A percentile compares a stretch with the other conserved stretches of the same genome.
These are phyloP conservation scores for Drosophila nigricruria DNA, from an alignment of 2,888 invertebrate species.

Conservation along the genomic window DNA sequence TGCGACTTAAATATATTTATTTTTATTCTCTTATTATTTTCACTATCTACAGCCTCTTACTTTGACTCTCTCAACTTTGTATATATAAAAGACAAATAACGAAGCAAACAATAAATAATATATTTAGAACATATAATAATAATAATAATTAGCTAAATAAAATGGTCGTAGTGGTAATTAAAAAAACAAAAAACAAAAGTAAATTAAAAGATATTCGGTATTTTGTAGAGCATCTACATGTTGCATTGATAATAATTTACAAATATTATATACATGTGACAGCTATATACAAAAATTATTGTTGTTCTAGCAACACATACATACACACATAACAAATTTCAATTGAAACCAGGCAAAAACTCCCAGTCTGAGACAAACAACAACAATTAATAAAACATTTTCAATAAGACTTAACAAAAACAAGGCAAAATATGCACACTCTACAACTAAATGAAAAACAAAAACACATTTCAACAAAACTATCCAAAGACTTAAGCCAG, in stretches of 20 bases:
- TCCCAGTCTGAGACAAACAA: slow-evolving; percentile 5
- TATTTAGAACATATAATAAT: slow-evolving; percentile 49
- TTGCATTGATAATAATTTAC: slow-evolving; percentile 81
- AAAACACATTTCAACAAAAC: slow-evolving; percentile 51
- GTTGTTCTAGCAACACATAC: slow-evolving; percentile 23
- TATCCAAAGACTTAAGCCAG: slow-evolving; percentile 54
- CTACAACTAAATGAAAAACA: slow-evolving; percentile 11
- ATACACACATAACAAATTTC: slow-evolving; percentile 15
- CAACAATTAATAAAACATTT: slow-evolving; percentile 37
- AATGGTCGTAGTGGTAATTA: slow-evolving; percentile 59
- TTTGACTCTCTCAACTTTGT: slow-evolving; percentile 41
- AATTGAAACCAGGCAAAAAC: slow-evolving; percentile 33
- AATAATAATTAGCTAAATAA: slow-evolving; percentile 65
- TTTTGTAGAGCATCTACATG: slow-evolving; percentile 79
- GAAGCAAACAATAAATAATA: slow-evolving; percentile 43
- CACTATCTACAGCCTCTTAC: not conserved
- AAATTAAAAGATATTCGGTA: slow-evolving; percentile 59
- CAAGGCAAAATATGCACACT: slow-evolving; percentile 34
- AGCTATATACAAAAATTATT: slow-evolving; percentile 57
- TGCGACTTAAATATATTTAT: no score
- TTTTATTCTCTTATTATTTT: not conserved
- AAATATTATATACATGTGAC: slow-evolving; percentile 72
- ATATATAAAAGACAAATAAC: slow-evolving; percentile 69
- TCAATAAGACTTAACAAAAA: slow-evolving; percentile 64
- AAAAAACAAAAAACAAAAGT: not conserved